These are phyloP conservation scores for Tachyglossus aculeatus DNA, from an alignment of 2,797 vertebrate genomes.

Conservation along the genomic window DNA sequence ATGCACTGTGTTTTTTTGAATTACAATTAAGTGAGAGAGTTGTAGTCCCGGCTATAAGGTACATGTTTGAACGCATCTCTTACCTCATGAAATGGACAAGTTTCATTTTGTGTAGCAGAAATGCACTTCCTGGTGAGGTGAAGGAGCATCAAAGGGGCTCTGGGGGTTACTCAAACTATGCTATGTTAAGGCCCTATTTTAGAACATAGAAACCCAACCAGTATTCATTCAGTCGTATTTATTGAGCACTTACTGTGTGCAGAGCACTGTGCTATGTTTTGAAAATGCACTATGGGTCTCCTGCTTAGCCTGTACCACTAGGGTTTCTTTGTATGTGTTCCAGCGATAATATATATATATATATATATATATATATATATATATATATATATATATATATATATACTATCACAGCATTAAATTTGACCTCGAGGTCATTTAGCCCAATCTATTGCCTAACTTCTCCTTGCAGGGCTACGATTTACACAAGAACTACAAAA, in stretches of 20 bases:
- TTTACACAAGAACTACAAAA: too few species aligned
- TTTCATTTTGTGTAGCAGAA: neutral
- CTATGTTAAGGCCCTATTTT: neutral
- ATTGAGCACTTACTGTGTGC: too few species aligned
- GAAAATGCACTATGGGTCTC: too few species aligned
- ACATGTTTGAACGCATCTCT: slow-evolving; percentile 54
- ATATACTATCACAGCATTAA: neutral
- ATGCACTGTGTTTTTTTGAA: slow-evolving; percentile 16
- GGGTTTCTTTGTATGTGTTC: too few species aligned
- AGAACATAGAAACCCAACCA: neutral
- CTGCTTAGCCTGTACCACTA: too few species aligned
- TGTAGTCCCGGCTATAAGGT: slow-evolving; percentile 31
- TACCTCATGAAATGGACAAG: slow-evolving; percentile 12
- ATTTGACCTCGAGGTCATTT: too few species aligned
- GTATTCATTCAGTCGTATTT: neutral
- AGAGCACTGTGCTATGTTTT: too few species aligned
- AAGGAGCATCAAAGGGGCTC: neutral
- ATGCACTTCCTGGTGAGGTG: neutral
- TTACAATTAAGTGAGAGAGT: slow-evolving; percentile 50
- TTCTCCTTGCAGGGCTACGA: too few species aligned
- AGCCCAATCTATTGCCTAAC: too few species aligned
- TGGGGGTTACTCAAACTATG: neutral
- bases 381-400: too few species aligned
- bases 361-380: too few species aligned
- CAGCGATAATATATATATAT: too few species aligned